These are phyloP conservation scores for Bovichtus variegatus DNA, from an alignment of 2,797 vertebrate species.

Conservation along the genomic window DNA sequence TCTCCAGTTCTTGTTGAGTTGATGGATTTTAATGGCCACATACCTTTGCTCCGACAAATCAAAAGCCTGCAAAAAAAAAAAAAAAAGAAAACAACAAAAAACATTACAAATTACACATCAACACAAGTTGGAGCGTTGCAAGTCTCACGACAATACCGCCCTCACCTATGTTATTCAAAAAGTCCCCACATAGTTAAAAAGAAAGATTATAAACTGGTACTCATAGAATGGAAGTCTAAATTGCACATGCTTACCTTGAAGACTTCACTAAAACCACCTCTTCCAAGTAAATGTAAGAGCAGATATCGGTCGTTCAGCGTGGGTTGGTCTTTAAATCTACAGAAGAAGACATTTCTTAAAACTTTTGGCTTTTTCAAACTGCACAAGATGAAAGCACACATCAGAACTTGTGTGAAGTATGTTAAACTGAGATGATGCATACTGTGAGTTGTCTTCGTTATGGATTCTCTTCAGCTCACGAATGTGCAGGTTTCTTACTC, in stretches of 20 bases:
- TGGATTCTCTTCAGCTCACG: conserved; percentile 99
- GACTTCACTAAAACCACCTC: conserved; percentile 99
- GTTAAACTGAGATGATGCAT: conserved; percentile 61
- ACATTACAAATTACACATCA: background rate
- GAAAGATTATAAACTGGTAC: background rate
- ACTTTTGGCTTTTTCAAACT: background rate
- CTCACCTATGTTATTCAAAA: background rate
- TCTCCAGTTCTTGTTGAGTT: conserved; percentile 99
- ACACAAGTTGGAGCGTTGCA: background rate
- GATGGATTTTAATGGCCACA: conserved; percentile 99
- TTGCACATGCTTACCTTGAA: conserved; percentile 89
- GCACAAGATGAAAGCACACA: background rate
- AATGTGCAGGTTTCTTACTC: conserved; percentile 98
- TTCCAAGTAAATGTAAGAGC: conserved; percentile 94
- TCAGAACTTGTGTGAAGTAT: background rate
- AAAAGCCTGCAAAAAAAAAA: conserved; percentile 88
- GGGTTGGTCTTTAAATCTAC: conserved; percentile 98
- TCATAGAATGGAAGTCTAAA: background rate
- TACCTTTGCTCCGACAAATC: conserved; percentile 99
- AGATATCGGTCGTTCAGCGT: conserved; percentile 97
- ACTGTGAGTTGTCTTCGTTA: conserved; percentile 99
- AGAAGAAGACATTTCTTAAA: conserved; percentile 4
- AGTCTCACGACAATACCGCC: background rate
- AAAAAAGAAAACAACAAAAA: no score
- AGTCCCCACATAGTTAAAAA: background rate